phyloP scores from a whole-genome alignment of 2,888 invertebrate genomes.

The Aphelenchoides bicaudatus region DNA sequence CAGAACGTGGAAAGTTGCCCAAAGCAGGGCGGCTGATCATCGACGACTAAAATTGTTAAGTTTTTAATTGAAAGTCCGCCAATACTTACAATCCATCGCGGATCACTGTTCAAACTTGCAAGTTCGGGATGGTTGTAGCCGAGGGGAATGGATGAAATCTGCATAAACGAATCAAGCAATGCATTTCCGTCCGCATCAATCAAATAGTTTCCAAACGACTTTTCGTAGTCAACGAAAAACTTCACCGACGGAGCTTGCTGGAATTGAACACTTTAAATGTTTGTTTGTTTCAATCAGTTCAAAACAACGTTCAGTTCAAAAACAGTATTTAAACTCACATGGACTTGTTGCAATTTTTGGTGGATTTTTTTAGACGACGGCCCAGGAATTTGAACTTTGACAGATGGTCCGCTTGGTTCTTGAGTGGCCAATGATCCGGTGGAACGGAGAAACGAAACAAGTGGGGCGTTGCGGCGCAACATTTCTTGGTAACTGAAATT shows the following conservation, averaged over 20 bases:
- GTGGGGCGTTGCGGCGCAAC: slow-evolving; percentile 4
- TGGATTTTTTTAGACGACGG: slow-evolving; percentile 48
- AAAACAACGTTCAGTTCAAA: slow-evolving; percentile 88
- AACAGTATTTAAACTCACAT: slow-evolving; percentile 63
- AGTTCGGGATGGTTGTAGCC: slow-evolving; percentile 81
- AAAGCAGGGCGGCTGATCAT: slow-evolving; percentile 90
- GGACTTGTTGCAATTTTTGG: slow-evolving; percentile 48
- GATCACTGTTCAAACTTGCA: slow-evolving; percentile 45
- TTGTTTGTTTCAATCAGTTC: too few species aligned
- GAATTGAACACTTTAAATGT: too few species aligned
- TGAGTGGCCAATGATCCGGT: slow-evolving; percentile 36
- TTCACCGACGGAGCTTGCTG: slow-evolving; percentile 67
- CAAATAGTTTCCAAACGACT: slow-evolving; percentile 84
- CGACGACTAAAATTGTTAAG: slow-evolving; percentile 69
- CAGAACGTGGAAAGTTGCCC: slow-evolving; percentile 82
- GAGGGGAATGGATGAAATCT: slow-evolving; percentile 68
- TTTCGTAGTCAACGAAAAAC: slow-evolving; percentile 84
- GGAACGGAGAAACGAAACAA: not conserved
- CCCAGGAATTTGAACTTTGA: slow-evolving; percentile 54
- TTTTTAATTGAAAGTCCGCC: not conserved
- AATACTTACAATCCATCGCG: slow-evolving; percentile 46
- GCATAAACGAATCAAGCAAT: slow-evolving; percentile 67
- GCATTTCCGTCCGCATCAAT: slow-evolving; percentile 65
- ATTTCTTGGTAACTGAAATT: slow-evolving; percentile 21
- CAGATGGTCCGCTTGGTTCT: slow-evolving; percentile 47